Evolutionary conservation across 1,140 invertebrate genomes (phyloP).

Genomic region (Sesamia nonagrioides): DNA sequence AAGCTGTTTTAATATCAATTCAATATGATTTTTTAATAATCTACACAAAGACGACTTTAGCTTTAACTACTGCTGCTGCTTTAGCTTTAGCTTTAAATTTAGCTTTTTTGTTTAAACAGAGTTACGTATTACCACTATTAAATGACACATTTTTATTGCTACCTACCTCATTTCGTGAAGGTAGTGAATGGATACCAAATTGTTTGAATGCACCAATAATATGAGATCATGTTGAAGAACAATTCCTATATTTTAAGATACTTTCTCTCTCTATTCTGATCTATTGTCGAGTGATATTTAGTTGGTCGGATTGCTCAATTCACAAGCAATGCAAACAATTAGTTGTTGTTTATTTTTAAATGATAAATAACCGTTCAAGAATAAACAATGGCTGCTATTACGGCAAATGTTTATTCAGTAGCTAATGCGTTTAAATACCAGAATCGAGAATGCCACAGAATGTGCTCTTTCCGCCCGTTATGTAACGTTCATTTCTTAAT

Average conservation of each 20-base stretch:
- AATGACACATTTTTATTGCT: background rate
- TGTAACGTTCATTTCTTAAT: background rate
- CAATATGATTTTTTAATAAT: background rate
- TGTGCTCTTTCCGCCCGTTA: background rate
- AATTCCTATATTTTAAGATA: no score
- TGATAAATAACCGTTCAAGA: slow-evolving; percentile 2
- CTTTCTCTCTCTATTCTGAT: background rate
- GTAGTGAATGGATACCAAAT: no score
- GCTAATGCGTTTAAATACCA: background rate
- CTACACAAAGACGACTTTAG: background rate
- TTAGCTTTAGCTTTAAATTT: no score
- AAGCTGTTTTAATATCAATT: background rate
- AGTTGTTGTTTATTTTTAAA: slow-evolving; percentile 27
- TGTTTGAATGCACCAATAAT: no score
- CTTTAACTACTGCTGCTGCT: no score
- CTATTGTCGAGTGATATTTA: background rate
- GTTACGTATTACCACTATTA: background rate
- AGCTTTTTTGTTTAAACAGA: no score
- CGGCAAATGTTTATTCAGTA: slow-evolving; percentile 25
- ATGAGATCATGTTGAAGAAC: no score
- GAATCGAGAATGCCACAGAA: background rate
- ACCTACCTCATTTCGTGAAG: background rate
- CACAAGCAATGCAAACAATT: background rate
- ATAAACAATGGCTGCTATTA: slow-evolving; percentile 26
- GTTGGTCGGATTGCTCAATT: background rate